Base-by-base conservation (phyloP, 2,888 invertebrate species). In the Choreutis nemorana region DNA sequence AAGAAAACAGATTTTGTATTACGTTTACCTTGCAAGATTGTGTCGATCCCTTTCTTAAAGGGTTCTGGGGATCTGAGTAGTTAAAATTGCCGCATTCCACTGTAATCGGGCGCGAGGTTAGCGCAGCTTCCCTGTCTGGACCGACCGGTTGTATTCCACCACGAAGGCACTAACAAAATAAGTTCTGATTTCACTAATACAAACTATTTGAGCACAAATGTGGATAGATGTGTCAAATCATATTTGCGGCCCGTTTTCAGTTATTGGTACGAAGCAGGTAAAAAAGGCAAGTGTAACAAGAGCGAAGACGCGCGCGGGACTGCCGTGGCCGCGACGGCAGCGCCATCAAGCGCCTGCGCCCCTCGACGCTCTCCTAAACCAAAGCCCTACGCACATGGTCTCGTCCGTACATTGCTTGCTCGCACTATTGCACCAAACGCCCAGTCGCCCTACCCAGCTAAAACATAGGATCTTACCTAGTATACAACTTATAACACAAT, bases 41-140 rank as follows among this genome's bases (percentile, higher is more conserved):
- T n/a, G n/a, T 57, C 54, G 61, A 65, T 65, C 63, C 67, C 64
- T 66, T 60, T 62, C 60, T 54, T 58, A 58, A 66, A 65, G 62
- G 65, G 63, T 67, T 61, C 66, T 59, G 65, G 62, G 56, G 65
- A 66, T 73, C 65, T 75, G 73, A 73, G 73, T 73, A 71, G 75
- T 73, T 75, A 75, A 77, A 75, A 73, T 75, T 75, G 66, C 77
- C 72, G 77, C 77, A 78, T 78, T 78, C 77, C 77, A 63, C 63
- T 65, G 67, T 66, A 66, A 34, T 56, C 66, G 60, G 67, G 71
- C 70, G 68, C 62, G 61, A 60, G 65, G 63, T 64, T 63, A 63
- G 58, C 68, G 70, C 72, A 72, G 70, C 70, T 60, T 73, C 71
- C 66, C 63, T 61, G 59, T 64, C 62, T 61, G 67, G 71, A 70